Evolutionary conservation across 2,888 invertebrate genomes (phyloP), one percentile per base, ranked within the genome.

Genomic region (Exocentrus adspersus): DNA sequence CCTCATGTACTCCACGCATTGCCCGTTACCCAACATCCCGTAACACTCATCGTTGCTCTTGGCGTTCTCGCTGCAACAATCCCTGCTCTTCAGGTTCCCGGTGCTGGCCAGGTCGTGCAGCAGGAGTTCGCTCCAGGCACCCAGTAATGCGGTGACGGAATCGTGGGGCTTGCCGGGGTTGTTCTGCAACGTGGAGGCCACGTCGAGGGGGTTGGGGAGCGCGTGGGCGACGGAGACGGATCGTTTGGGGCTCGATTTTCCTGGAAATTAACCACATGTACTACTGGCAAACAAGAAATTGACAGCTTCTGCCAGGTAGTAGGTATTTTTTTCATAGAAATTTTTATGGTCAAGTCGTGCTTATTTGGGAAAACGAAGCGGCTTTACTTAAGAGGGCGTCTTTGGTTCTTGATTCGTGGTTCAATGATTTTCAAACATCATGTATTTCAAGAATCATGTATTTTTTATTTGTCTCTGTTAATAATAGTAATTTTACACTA

Each of bases 121-220:
- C 19, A 94, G 78, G 20, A 94, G 80, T 75, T 92, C 91, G 43
- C 92, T 90, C 93, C 93, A 93, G 0, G 92, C 89, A 0, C 92
- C 92, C 48, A 92, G 81, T 76, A 93, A 85, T 73, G 92, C 91
- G 21, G 91, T 92, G 28, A 93, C 88, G 69, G 90, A 92, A 71
- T 90, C 90, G 80, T 92, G 92, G 48, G 87, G 85, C 0, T 83
- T 80, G 12, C 86, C 83, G 21, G 87, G 84, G 14, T 87, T 85
- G 64, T 85, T 84, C 71, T 88, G 87, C 19, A 88, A 81, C 1
- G 86, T 84, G 1, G 87, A 85, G 1, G 90, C 85, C 1, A 89
- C 86, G 48, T 86, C 83, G 43, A 86, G 79, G 0, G 91, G 84
- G 54, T 86, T 86, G 4, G 92, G 91, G 4, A 92, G 81, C 0